A percentile compares a stretch with the other conserved stretches of the same genome.
phyloP scores from a whole-genome alignment of 1,140 invertebrate genomes.

The Lasioglossum baleicum region DNA sequence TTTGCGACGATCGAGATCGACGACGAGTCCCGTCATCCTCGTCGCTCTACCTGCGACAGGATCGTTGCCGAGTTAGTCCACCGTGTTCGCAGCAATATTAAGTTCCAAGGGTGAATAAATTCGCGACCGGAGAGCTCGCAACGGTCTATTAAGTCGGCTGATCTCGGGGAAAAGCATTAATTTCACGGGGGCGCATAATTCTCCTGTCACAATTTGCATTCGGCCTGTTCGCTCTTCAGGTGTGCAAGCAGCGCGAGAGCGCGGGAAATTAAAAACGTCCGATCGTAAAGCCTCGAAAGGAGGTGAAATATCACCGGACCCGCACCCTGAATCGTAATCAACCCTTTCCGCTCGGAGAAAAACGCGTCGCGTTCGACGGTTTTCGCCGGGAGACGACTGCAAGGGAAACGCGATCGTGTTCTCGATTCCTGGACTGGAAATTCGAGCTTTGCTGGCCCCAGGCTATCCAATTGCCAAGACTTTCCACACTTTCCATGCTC shows the following conservation, averaged over 20 bases:
- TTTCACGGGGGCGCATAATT: conserved; percentile 71
- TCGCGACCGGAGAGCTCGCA: conserved; percentile 38
- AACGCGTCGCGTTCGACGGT: conserved; percentile 34
- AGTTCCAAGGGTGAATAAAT: conserved; percentile 45
- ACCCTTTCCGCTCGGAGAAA: conserved; percentile 28
- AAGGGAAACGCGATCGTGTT: background rate
- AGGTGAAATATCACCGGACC: conserved; percentile 70
- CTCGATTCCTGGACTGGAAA: background rate
- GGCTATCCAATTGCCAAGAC: no score
- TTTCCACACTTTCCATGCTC: no score
- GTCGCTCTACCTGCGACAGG: conserved; percentile 4
- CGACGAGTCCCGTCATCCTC: background rate
- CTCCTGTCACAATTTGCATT: conserved; percentile 78
- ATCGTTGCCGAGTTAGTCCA: conserved; percentile 13
- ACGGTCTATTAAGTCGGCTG: conserved; percentile 62
- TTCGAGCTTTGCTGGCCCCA: no score
- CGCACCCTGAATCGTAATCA: conserved; percentile 74
- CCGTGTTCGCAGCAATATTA: background rate
- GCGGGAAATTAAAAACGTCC: conserved; percentile 79
- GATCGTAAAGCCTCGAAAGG: conserved; percentile 73
- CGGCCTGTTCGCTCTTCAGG: conserved; percentile 56
- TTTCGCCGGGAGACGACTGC: background rate
- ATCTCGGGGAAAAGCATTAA: conserved; percentile 71
- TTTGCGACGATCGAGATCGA: background rate
- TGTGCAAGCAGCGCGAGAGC: conserved; percentile 6